Percentiles rank a stretch among this genome's conserved stretches.
Evolutionary conservation across 1,140 invertebrate species (phyloP).

Genomic region (Drosophila littoralis): DNA sequence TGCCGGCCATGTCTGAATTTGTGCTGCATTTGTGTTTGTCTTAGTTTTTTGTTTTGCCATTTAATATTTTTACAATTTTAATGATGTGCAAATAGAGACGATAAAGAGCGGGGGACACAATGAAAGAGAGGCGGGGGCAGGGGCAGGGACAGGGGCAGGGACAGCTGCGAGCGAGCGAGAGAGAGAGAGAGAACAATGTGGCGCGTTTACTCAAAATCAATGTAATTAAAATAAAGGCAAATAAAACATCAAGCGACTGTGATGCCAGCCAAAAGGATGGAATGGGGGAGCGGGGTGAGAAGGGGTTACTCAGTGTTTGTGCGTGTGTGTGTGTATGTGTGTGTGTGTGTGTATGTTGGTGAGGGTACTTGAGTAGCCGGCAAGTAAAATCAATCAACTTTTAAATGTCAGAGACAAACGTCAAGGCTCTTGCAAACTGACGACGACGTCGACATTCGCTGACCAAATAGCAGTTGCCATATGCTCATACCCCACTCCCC

Average conservation of each 20-base stretch:
- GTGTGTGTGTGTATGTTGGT: not conserved
- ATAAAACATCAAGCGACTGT: slow-evolving; percentile 29
- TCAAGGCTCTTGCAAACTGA: slow-evolving; percentile 20
- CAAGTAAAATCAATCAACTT: slow-evolving; percentile 70
- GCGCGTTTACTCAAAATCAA: slow-evolving; percentile 73
- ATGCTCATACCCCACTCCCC: not conserved
- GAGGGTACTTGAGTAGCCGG: slow-evolving; percentile 4
- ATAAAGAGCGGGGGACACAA: not conserved
- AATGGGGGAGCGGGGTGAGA: not conserved
- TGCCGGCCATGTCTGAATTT: slow-evolving; percentile 2
- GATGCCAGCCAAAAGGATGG: slow-evolving; percentile 1
- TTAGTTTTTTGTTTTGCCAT: slow-evolving; percentile 74
- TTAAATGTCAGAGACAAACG: slow-evolving; percentile 64
- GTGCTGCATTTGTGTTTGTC: slow-evolving; percentile 50
- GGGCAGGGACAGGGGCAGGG: too few relatives aligned
- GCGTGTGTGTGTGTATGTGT: not conserved
- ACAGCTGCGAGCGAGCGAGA: not conserved
- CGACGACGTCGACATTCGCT: slow-evolving; percentile 22
- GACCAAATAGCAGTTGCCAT: slow-evolving; percentile 49
- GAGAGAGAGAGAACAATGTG: slow-evolving; percentile 47
- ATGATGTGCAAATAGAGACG: slow-evolving; percentile 76
- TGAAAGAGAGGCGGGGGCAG: too few relatives aligned
- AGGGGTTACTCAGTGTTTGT: not conserved
- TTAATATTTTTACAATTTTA: slow-evolving; percentile 83
- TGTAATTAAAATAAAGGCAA: slow-evolving; percentile 77